Conservation (phyloP, 2,113 vertebrate genomes). For the Neotoma lepida region DNA sequence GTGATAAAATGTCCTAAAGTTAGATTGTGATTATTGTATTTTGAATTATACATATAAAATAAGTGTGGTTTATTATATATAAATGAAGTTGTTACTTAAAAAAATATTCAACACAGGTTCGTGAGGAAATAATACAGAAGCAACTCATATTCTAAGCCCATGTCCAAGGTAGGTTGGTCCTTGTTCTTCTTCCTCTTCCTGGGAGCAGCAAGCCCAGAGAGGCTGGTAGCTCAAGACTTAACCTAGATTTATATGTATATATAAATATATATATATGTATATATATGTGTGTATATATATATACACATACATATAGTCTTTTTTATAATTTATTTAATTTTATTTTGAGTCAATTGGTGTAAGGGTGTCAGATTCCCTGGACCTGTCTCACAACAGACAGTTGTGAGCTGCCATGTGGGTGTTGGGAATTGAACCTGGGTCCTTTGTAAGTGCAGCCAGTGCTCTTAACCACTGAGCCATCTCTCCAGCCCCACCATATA, state of each 20-base stretch:
- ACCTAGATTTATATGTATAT: background rate
- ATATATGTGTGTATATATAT: background rate
- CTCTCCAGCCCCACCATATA: too few relatives aligned
- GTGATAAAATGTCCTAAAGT: background rate
- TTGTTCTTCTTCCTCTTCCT: background rate
- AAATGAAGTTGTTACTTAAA: slow-evolving; percentile 8
- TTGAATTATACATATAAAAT: background rate
- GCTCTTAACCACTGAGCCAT: too few relatives aligned
- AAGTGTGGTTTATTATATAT: background rate
- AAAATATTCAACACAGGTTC: background rate
- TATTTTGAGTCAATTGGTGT: too few relatives aligned
- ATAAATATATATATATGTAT: background rate
- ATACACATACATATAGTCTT: background rate
- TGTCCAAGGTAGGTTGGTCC: accelerated
- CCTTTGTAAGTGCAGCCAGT: too few relatives aligned
- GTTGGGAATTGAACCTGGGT: too few relatives aligned
- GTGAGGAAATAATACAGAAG: background rate
- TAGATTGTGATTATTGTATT: background rate
- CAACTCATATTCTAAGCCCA: background rate
- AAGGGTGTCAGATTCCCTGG: too few relatives aligned
- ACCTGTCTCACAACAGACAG: too few relatives aligned
- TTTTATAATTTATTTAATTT: background rate
- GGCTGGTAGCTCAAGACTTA: background rate
- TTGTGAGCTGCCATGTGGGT: too few relatives aligned
- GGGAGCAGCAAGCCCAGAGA: background rate